A percentile compares a stretch with the other conserved stretches of the same genome.
These are phyloP conservation scores for Ficedula albicollis DNA, from an alignment of 2,797 vertebrate species.

Conservation along the genomic window DNA sequence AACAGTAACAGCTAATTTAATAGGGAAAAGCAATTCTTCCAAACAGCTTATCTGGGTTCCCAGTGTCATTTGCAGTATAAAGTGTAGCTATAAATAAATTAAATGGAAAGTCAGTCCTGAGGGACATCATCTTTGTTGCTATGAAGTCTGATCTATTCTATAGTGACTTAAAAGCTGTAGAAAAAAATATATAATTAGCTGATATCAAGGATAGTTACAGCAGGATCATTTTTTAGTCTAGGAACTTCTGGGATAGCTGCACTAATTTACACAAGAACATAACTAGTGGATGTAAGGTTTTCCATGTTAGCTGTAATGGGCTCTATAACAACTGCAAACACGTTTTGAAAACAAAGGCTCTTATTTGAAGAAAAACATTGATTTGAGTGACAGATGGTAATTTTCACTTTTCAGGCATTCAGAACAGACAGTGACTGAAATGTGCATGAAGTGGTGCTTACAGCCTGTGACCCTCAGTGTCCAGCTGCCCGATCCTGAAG, in stretches of 20 bases:
- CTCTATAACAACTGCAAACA: background rate
- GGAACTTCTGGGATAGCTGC: background rate
- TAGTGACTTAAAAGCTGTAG: background rate
- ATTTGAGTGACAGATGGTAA: background rate
- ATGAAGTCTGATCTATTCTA: background rate
- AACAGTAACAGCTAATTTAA: conserved; percentile 4
- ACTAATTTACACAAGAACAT: background rate
- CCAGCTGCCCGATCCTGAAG: background rate
- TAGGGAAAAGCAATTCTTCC: background rate
- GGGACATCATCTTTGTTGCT: background rate
- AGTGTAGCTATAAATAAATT: conserved; percentile 47
- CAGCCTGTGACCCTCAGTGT: background rate
- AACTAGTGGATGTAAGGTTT: background rate
- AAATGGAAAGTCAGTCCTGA: background rate
- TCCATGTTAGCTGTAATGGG: background rate
- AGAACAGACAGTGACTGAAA: background rate
- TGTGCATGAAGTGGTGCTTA: background rate
- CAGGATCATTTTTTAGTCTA: background rate
- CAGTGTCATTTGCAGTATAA: conserved; percentile 21
- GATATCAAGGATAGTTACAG: background rate
- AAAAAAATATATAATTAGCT: background rate
- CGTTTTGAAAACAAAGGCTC: background rate
- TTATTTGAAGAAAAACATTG: background rate
- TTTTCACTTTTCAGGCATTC: background rate
- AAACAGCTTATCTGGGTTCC: background rate